These are phyloP conservation scores for Zootermopsis nevadensis DNA, from an alignment of 2,888 invertebrate genomes.

Conservation along the genomic window DNA sequence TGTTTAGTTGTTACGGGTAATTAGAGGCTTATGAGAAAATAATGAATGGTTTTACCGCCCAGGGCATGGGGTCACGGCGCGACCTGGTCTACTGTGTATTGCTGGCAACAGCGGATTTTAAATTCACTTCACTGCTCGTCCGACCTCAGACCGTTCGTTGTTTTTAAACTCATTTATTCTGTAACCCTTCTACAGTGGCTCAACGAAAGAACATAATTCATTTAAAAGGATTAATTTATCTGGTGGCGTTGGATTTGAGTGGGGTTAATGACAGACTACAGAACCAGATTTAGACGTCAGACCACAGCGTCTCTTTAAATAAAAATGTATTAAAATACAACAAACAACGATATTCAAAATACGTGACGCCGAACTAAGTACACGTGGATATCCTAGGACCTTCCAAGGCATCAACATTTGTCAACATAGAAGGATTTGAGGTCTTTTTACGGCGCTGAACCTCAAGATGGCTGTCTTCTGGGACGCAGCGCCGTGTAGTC, in stretches of 20 bases:
- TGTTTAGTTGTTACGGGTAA: conserved; percentile 29
- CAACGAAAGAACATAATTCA: conserved; percentile 1
- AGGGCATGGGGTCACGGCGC: neutral
- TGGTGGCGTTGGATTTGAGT: neutral
- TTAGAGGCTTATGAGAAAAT: conserved; percentile 38
- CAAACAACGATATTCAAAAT: too few species aligned
- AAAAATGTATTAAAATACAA: too few species aligned
- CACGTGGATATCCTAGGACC: too few species aligned
- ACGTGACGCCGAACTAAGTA: too few species aligned
- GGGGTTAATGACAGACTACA: neutral
- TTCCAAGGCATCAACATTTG: too few species aligned
- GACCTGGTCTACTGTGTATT: neutral
- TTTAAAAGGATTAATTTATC: neutral
- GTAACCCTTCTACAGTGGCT: neutral
- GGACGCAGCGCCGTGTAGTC: too few species aligned
- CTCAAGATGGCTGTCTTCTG: too few species aligned
- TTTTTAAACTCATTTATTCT: neutral
- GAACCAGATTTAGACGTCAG: too few species aligned
- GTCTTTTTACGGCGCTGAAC: too few species aligned
- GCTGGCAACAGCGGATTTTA: neutral
- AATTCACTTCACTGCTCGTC: conserved; percentile 7
- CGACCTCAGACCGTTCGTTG: neutral
- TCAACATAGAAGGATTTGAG: too few species aligned
- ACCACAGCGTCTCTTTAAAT: too few species aligned
- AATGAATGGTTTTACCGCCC: conserved; percentile 26